Conservation (phyloP, 2,113 vertebrate species). For the Entelurus aequoreus region DNA sequence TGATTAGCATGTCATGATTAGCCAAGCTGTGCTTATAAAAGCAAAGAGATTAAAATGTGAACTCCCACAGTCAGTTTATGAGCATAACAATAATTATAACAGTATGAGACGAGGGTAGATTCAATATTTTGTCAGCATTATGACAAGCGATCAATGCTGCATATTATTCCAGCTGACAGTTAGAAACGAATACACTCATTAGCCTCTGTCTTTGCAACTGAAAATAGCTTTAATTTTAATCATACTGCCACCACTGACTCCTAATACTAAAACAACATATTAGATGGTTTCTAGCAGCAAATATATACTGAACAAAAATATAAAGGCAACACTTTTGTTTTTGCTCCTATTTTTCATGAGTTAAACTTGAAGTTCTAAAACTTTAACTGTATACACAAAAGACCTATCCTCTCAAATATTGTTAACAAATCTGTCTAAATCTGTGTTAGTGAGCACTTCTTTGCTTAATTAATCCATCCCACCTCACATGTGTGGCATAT, state of each 20-base stretch:
- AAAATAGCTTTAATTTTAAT: slow-evolving; percentile 40
- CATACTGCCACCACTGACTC: slow-evolving; percentile 14
- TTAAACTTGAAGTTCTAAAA: no score
- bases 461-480: no score
- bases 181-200: slow-evolving; percentile 64
- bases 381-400: no score
- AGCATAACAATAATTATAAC: slow-evolving; percentile 23
- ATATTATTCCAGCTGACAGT: slow-evolving; percentile 54
- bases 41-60: slow-evolving; percentile 49
- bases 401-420: no score
- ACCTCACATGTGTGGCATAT: no score
- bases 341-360: no score
- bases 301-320: no score
- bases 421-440: no score
- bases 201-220: slow-evolving; percentile 39
- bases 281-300: no score
- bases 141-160: slow-evolving; percentile 60
- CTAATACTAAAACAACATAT: not conserved
- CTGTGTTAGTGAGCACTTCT: no score
- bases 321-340: no score
- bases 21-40: slow-evolving; percentile 23
- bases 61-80: slow-evolving; percentile 2
- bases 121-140: slow-evolving; percentile 45
- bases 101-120: slow-evolving; percentile 13
- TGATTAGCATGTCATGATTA: slow-evolving; percentile 25